Evolutionary conservation across 2,888 invertebrate species (phyloP).

Genomic region (Hemicrepidius hirtus): DNA sequence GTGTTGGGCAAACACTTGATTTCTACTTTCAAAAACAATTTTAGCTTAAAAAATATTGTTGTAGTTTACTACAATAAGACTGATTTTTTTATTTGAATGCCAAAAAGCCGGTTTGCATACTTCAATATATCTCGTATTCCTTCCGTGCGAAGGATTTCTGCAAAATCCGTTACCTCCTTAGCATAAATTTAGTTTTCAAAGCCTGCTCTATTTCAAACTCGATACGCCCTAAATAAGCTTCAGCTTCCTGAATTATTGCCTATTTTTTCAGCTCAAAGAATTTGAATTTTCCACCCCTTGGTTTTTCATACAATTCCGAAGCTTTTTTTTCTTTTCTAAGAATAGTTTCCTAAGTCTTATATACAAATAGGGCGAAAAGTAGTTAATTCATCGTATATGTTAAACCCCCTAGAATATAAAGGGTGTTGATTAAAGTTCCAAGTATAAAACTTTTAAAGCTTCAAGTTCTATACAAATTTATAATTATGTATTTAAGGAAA

Average conservation of each 20-base stretch:
- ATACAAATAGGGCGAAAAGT: background rate
- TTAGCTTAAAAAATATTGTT: no score
- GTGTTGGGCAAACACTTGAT: no score
- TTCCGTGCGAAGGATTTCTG: constrained; percentile 26
- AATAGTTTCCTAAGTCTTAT: background rate
- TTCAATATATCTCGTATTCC: constrained; percentile 31
- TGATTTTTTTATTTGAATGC: background rate
- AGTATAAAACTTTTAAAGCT: background rate
- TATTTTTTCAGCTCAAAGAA: constrained; percentile 22
- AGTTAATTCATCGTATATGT: background rate
- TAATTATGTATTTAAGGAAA: constrained; percentile 24
- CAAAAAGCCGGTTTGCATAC: background rate
- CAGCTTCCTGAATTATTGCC: constrained; percentile 26
- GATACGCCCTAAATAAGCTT: constrained; percentile 35
- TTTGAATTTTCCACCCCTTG: background rate
- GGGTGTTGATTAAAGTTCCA: background rate
- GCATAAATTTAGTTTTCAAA: constrained; percentile 39
- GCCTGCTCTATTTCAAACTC: constrained; percentile 33
- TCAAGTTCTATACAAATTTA: constrained; percentile 21
- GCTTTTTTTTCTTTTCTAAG: no score
- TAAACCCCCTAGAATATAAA: background rate
- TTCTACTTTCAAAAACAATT: no score
- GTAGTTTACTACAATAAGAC: no score
- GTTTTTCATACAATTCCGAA: background rate
- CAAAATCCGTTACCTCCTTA: constrained; percentile 38